Evolutionary conservation across 2,113 vertebrate species (phyloP).

Genomic region (Hymenochirus boettgeri): DNA sequence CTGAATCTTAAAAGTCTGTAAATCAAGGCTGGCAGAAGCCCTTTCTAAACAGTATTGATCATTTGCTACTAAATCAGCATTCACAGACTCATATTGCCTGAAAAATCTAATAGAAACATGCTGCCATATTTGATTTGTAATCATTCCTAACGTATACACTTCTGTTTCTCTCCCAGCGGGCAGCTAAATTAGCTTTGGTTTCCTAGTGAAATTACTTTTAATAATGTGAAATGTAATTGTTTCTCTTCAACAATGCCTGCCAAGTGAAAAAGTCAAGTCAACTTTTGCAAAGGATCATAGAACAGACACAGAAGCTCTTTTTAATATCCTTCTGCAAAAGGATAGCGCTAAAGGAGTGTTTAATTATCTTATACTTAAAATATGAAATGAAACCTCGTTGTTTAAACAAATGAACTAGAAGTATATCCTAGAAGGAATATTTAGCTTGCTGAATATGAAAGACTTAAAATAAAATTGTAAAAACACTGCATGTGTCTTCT

Average conservation of each 20-base stretch:
- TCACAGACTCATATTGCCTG: too few species aligned
- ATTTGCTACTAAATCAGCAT: too few species aligned
- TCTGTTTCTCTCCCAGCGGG: slow-evolving; percentile 13
- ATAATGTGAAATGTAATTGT: slow-evolving; percentile 37
- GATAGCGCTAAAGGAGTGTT: slow-evolving; percentile 22
- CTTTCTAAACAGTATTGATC: too few species aligned
- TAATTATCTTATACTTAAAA: slow-evolving; percentile 21
- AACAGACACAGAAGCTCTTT: slow-evolving; percentile 14
- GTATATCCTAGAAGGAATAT: too few species aligned
- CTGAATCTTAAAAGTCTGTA: too few species aligned
- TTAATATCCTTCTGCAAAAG: slow-evolving; percentile 1
- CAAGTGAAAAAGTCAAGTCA: slow-evolving; percentile 21
- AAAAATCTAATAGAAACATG: neutral
- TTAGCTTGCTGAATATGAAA: too few species aligned
- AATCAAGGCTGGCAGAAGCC: too few species aligned
- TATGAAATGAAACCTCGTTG: slow-evolving; percentile 1
- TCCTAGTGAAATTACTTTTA: slow-evolving; percentile 33
- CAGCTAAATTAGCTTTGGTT: slow-evolving; percentile 29
- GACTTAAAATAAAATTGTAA: too few species aligned
- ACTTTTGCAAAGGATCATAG: slow-evolving; percentile 15
- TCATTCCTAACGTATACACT: slow-evolving; percentile 1
- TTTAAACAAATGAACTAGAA: too few species aligned
- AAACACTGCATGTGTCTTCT: too few species aligned
- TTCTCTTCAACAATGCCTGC: slow-evolving; percentile 32
- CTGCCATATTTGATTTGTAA: slow-evolving; percentile 13